Evolutionary conservation across 2,888 invertebrate genomes (phyloP).

Genomic region (Apamea monoglypha): DNA sequence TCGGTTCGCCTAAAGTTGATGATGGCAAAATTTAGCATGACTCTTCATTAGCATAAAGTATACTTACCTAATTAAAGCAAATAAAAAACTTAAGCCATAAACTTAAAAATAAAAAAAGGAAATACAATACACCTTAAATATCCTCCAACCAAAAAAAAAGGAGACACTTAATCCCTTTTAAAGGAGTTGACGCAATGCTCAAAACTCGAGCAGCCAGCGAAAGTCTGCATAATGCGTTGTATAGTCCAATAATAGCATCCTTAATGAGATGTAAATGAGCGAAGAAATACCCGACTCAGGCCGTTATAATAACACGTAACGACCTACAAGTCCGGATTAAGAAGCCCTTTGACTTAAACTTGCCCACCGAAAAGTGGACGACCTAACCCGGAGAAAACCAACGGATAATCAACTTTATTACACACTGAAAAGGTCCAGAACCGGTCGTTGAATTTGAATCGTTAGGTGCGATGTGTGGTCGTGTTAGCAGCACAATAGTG

Average conservation of each 20-base stretch:
- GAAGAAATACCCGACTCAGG: slow-evolving; percentile 87
- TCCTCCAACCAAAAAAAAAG: slow-evolving; percentile 34
- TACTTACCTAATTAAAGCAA: neutral
- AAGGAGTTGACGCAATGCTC: slow-evolving; percentile 65
- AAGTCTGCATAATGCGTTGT: slow-evolving; percentile 76
- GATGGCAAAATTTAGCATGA: neutral
- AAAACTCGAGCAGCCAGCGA: slow-evolving; percentile 66
- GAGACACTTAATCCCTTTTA: slow-evolving; percentile 52
- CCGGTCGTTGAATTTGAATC: slow-evolving; percentile 65
- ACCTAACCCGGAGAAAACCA: slow-evolving; percentile 68
- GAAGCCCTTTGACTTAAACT: slow-evolving; percentile 90
- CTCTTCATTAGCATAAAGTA: neutral
- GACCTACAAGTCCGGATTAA: slow-evolving; percentile 91
- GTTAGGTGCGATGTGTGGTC: slow-evolving; percentile 85
- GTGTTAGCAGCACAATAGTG: slow-evolving; percentile 87
- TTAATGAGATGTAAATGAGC: slow-evolving; percentile 91
- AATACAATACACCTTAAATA: slow-evolving; percentile 50
- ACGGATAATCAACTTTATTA: slow-evolving; percentile 70
- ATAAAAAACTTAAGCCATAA: neutral
- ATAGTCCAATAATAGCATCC: slow-evolving; percentile 87
- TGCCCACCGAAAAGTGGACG: slow-evolving; percentile 82
- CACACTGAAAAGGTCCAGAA: slow-evolving; percentile 68
- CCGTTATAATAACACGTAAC: slow-evolving; percentile 91
- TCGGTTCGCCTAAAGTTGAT: neutral
- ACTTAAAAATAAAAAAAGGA: slow-evolving; percentile 13